These are phyloP conservation scores for Pandemis corylana DNA, from an alignment of 2,888 invertebrate species.

Conservation along the genomic window DNA sequence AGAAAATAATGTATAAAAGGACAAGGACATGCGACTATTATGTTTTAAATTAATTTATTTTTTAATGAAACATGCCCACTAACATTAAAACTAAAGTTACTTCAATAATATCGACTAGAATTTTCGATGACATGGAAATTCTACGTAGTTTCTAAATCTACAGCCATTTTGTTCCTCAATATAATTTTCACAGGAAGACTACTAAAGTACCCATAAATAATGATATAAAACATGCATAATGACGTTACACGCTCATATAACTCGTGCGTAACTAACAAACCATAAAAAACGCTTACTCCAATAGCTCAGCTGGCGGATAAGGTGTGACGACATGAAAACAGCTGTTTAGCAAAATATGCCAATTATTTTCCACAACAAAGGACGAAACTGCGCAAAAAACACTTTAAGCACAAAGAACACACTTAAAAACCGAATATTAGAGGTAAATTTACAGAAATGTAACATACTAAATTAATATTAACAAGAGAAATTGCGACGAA, in stretches of 20 bases:
- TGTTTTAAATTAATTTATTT: no score
- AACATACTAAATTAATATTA: slow-evolving; percentile 35
- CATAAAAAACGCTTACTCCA: slow-evolving; percentile 44
- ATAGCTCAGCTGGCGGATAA: slow-evolving; percentile 67
- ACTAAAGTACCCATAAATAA: slow-evolving; percentile 4
- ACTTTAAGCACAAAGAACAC: slow-evolving; percentile 44
- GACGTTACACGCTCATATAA: slow-evolving; percentile 38
- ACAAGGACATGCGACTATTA: not conserved
- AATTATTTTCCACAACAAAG: slow-evolving; percentile 47
- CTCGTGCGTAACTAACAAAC: slow-evolving; percentile 34
- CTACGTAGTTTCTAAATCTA: not conserved
- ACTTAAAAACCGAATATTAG: slow-evolving; percentile 42
- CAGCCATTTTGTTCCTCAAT: not conserved
- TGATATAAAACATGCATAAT: slow-evolving; percentile 9
- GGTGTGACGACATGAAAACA: slow-evolving; percentile 71
- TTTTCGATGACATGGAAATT: not conserved
- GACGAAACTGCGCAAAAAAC: slow-evolving; percentile 49
- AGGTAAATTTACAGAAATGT: slow-evolving; percentile 10
- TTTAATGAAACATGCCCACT: no score
- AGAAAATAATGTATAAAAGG: not conserved
- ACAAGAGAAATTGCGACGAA: slow-evolving; percentile 54
- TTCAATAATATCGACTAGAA: not conserved
- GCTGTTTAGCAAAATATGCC: slow-evolving; percentile 76
- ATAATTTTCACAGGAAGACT: not conserved
- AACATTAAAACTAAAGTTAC: not conserved